Conservation (phyloP, 2,113 vertebrate species). For the Tursiops truncatus region DNA sequence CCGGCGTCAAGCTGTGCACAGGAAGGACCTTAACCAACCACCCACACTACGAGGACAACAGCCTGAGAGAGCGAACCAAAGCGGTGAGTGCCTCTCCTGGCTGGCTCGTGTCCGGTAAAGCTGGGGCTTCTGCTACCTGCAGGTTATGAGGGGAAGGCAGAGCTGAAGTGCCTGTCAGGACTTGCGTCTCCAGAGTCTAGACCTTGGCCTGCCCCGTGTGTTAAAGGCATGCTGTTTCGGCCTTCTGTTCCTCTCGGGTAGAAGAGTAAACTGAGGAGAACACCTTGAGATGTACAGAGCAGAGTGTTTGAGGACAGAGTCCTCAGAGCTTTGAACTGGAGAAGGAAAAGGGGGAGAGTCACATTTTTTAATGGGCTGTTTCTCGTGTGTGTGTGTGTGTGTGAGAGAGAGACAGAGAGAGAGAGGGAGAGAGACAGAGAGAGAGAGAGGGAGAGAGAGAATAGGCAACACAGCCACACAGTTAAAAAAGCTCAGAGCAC, state of each 20-base stretch:
- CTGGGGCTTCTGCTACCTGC: accelerated
- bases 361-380: neutral
- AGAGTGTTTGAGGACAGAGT: neutral
- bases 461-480: neutral
- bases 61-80: constrained; percentile 93
- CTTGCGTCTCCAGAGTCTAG: accelerated
- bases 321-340: neutral
- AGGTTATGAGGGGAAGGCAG: neutral
- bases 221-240: accelerated
- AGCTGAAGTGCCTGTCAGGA: neutral
- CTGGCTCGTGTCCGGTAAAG: neutral
- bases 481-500: neutral
- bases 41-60: constrained; percentile 96
- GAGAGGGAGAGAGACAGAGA: accelerated
- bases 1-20: constrained; percentile 97
- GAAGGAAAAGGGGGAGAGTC: neutral
- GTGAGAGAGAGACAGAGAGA: neutral
- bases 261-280: neutral
- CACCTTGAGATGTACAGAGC: accelerated
- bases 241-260: accelerated
- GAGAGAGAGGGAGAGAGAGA: accelerated
- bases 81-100: constrained; percentile 84
- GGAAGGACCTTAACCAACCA: constrained; percentile 96
- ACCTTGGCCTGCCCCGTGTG: accelerated
- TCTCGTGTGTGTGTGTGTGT: neutral